Base-by-base conservation (phyloP, 2,888 invertebrate genomes). In the Lasioglossum villosulum region DNA sequence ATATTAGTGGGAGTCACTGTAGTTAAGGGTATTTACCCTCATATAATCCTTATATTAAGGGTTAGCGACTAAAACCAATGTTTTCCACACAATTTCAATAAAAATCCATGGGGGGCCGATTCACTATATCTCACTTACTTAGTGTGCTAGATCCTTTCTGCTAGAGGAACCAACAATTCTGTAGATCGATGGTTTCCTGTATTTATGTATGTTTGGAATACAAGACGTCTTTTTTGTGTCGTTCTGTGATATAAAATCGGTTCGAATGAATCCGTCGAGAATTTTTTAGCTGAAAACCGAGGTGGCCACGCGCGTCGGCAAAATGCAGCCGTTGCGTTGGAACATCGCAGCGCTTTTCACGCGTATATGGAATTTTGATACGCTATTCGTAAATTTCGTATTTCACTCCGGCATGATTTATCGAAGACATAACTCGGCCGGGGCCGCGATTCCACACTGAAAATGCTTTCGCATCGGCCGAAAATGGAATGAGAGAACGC, bases 401-500 rank as follows among this genome's bases (percentile, higher is more conserved):
- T 89, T 89, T 84, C 72, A 78, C 82, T 74, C 70, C n/a, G 63
- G 66, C 56, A 79, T 87, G 88, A 89, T 88, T 89, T 89, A 89
- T 89, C 42, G 81, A 68, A 70, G 83, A 66, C 88, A 80, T 75
- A 80, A 78, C 78, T 48, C 77, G 80, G 19, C 68, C 73, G 66
- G 42, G 30, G 48, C 52, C 34, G 76, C 74, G 77, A 83, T 77
- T 84, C 70, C 66, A 70, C 80, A 71, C 76, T 78, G 75, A 78
- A 86, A 89, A 85, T 83, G 83, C 74, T 75, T 80, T 79, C 77
- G 68, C 63, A 39, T 63, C 76, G 75, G 73, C 34, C 71, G 77
- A 75, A 73, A 86, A 86, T 89, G 87, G 79, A 81, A 89, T 30
- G 81, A 87, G 82, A 82, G 84, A 75, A 82, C 80, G 82, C 83